A percentile compares a stretch with the other conserved stretches of the same genome.
Conservation (phyloP, 2,797 vertebrate genomes). For the Masticophis lateralis region DNA sequence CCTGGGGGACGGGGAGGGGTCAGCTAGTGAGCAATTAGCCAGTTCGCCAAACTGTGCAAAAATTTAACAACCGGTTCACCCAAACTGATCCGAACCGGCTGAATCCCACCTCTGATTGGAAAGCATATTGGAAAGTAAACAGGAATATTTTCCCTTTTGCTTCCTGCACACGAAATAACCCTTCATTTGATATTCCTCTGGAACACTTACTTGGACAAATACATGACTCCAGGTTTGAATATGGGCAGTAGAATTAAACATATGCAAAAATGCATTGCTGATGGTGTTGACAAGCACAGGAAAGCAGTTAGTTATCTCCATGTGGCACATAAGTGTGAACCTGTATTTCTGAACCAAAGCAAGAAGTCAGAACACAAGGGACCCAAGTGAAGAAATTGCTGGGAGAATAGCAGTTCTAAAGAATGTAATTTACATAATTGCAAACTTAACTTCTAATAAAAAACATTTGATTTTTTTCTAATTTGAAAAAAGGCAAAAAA, state of each 20-base stretch:
- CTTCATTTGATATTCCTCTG: neutral
- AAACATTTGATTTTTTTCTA: neutral
- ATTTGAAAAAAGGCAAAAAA: neutral
- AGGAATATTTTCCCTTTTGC: neutral
- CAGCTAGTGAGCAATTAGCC: no score
- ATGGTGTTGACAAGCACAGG: constrained; percentile 86
- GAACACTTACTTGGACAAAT: constrained; percentile 76
- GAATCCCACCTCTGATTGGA: no score
- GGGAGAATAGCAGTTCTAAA: neutral
- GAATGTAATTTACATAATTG: neutral
- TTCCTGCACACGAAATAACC: neutral
- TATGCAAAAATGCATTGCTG: constrained; percentile 82
- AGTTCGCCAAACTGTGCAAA: no score
- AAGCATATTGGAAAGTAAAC: neutral
- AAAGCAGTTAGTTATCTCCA: constrained; percentile 82
- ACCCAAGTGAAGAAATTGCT: neutral
- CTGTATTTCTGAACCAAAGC: constrained; percentile 74
- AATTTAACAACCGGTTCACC: no score
- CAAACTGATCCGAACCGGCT: no score
- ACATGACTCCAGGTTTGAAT: constrained; percentile 84
- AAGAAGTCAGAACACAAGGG: constrained; percentile 11
- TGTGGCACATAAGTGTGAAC: constrained; percentile 82
- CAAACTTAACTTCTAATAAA: neutral
- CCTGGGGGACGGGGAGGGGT: no score
- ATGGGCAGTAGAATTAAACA: constrained; percentile 75